Evolutionary conservation across 2,797 vertebrate species (phyloP).

Genomic region (Peromyscus melanophrys): DNA sequence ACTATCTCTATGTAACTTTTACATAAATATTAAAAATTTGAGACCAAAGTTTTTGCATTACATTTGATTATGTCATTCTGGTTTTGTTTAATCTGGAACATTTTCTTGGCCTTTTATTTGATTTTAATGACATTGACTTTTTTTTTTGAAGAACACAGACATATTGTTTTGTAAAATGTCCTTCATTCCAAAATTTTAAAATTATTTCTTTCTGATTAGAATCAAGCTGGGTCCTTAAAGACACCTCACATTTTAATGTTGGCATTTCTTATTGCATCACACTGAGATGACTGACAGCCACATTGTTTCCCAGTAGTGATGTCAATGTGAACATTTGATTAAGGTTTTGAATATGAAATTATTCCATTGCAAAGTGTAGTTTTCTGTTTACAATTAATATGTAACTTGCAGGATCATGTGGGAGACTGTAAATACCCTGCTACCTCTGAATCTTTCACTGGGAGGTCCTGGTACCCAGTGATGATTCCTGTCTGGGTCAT

Average conservation of each 20-base stretch:
- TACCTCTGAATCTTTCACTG: not conserved
- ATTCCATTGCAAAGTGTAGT: not conserved
- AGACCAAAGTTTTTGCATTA: not conserved
- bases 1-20: not conserved
- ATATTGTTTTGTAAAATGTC: not conserved
- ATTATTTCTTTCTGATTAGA: slow-evolving; percentile 28
- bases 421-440: not conserved
- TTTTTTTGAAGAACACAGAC: slow-evolving; percentile 17
- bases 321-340: not conserved
- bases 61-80: slow-evolving; percentile 23
- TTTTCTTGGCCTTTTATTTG: not conserved
- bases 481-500: not conserved
- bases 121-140: slow-evolving; percentile 50
- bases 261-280: not conserved
- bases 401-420: not conserved
- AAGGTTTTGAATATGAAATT: slow-evolving; percentile 19
- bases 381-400: slow-evolving; percentile 52
- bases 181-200: not conserved
- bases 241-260: not conserved
- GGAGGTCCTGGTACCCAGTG: not conserved
- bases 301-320: not conserved
- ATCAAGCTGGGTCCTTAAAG: slow-evolving; percentile 21
- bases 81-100: slow-evolving; percentile 35
- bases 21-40: not conserved
- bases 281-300: not conserved